Percentiles rank a stretch among this genome's conserved stretches.
Evolutionary conservation across 2,113 vertebrate species (phyloP).

Genomic region (Calyptommatus sinebrachiatus): DNA sequence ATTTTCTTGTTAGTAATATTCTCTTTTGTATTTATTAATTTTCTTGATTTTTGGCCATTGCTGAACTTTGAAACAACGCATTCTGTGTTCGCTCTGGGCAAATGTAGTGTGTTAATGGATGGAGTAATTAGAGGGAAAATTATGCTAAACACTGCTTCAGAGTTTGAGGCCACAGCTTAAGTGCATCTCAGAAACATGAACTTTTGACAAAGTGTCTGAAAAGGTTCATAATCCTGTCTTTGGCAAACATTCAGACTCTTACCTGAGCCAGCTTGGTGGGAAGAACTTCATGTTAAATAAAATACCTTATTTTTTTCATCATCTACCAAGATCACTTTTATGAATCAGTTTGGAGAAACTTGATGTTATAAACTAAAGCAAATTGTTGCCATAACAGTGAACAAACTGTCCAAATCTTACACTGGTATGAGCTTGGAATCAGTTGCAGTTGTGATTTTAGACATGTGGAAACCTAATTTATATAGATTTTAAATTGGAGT

Average conservation of each 20-base stretch:
- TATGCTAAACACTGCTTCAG: conserved; percentile 16
- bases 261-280: neutral
- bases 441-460: neutral
- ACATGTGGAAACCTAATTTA: neutral
- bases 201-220: neutral
- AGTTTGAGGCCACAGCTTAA: conserved; percentile 17
- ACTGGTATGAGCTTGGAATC: neutral
- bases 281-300: neutral
- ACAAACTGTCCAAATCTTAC: neutral
- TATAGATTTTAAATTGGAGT: neutral
- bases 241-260: conserved; percentile 7
- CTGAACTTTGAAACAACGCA: neutral
- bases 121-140: neutral
- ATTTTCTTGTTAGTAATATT: neutral
- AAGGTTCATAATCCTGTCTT: conserved; percentile 6
- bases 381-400: neutral
- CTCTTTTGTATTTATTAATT: neutral
- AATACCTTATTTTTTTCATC: neutral
- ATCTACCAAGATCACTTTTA: neutral
- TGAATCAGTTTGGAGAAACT: no score
- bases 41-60: conserved; percentile 3
- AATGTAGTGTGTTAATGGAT: neutral
- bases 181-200: conserved; percentile 11
- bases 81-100: neutral
- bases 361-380: neutral